A percentile compares a stretch with the other conserved stretches of the same genome.
phyloP scores from a whole-genome alignment of 2,797 vertebrate genomes.

The Numenius phaeopus region DNA sequence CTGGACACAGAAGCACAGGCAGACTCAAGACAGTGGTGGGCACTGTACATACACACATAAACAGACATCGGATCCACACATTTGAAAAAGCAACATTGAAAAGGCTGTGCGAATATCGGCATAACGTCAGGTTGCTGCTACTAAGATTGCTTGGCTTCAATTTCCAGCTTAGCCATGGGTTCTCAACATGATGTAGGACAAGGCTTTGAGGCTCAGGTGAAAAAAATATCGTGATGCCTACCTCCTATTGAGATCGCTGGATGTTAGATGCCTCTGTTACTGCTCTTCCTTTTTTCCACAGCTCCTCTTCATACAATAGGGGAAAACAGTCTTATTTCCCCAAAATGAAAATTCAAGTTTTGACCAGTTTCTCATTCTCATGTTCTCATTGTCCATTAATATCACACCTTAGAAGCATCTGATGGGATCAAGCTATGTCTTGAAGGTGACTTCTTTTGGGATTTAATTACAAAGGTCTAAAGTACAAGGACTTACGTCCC shows the following conservation, averaged over 20 bases:
- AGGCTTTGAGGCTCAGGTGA: background rate
- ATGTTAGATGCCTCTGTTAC: background rate
- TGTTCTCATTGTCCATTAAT: background rate
- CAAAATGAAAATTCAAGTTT: background rate
- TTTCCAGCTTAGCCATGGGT: background rate
- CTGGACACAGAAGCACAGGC: background rate
- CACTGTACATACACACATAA: fast-evolving
- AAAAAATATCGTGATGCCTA: background rate
- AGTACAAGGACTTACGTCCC: background rate
- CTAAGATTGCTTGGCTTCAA: background rate
- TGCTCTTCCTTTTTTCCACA: background rate
- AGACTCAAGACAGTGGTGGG: background rate
- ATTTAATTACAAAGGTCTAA: background rate
- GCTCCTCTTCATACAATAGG: background rate
- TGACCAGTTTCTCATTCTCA: background rate
- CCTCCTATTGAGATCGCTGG: background rate
- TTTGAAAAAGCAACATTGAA: background rate
- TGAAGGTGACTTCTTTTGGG: background rate
- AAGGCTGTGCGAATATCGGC: background rate
- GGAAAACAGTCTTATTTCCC: background rate
- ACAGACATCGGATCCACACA: background rate
- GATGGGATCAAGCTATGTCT: background rate
- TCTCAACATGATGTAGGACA: background rate
- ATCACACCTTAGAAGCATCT: background rate
- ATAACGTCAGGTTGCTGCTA: background rate